Evolutionary conservation across 2,113 vertebrate species (phyloP), one percentile per base, ranked within the genome.

Genomic region (Alosa alosa): DNA sequence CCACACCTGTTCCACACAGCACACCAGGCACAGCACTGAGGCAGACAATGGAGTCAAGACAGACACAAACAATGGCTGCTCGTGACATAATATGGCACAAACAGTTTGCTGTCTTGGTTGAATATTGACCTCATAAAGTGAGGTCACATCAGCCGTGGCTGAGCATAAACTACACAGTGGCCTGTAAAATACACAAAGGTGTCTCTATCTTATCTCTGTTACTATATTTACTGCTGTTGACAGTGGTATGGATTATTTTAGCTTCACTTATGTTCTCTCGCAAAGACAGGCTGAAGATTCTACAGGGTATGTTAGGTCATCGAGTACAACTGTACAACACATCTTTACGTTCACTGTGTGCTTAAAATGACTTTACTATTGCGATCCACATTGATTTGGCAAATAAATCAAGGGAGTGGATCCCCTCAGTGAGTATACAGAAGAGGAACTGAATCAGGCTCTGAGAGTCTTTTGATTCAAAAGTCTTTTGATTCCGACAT

Each of bases 1-100:
- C 41, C 44, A 87, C 91, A 90, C 90, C 87, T 90, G 89, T 88
- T 84, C 52, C 84, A 83, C 22, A 84, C 81, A 18, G 49, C 83
- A 83, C 87, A 85, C 87, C 89, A 89, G 41, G 41, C 41, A 86
- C 85, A 87, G 84, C 86, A 55, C 72, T 89, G 82, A 89, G 82
- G 39, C 44, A 84, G 22, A 45, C 84, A 85, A 55, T 87, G 9
- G 13, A 72, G 82, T 41, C 86, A 81, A 72, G 81, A 41, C 72
- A 78, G 72, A 78, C 72, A 44, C 72, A 78, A 78, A 78, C 72
- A 78, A 78, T 78, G 31, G 36, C 36, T 68, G 25, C 49, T 39
- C 36, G 46, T 85, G 81, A 45, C 78, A 81, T 81, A 50, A 82
- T 84, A 57, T 81, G 17, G 72, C 25, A 81, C 82, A 86, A 82